Base-by-base conservation (phyloP, 2,888 invertebrate species). In the Eledone cirrhosa region DNA sequence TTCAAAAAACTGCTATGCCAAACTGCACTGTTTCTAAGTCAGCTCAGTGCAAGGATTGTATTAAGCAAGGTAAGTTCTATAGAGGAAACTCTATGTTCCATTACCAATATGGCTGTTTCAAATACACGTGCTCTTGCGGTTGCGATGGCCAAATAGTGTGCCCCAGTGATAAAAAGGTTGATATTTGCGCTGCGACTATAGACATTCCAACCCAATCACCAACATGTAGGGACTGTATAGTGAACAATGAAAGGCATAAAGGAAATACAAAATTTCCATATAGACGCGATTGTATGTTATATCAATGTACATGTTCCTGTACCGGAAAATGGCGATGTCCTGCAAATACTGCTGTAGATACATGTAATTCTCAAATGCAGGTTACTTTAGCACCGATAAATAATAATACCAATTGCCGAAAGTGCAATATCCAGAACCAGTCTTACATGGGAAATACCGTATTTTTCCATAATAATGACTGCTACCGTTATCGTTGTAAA, bases 301-400 rank as follows among this genome's bases (percentile, higher is more conserved):
- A 82, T 77, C 80, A 80, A 69, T 88, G 88, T 78, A 85, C 85
- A 27, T 88, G 88, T 80, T 83, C 83, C 33, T 88, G 88, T 80
- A 85, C 87, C 53, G 88, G 88, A 0, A 82, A 84, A 29, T 84
- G 85, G 53, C 78, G 80, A 22, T 87, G 87, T 65, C 87, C 87
- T 0, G 81, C 81, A 1, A 78, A 81, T 16, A 80, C 80, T 8
- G 82, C 83, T 0, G 69, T 81, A 31, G 82, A 84, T 69, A 77
- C 79, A 47, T 84, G 83, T 47, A 29, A 33, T 47, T 27, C n/a
- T 48, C 48, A 27, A n/a, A 29, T 48, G n/a, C 41, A 33, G 4
- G 29, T 76, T 11, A 48, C 47, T 0, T 19, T 48, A 11, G 84
- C 87, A 77, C 72, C 72, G n/a, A 5, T 41, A 41, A 77, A 81